Base-by-base conservation (phyloP, 37 sponge, comb jelly and placozoan species). In the Dysidea cf. avara region DNA sequence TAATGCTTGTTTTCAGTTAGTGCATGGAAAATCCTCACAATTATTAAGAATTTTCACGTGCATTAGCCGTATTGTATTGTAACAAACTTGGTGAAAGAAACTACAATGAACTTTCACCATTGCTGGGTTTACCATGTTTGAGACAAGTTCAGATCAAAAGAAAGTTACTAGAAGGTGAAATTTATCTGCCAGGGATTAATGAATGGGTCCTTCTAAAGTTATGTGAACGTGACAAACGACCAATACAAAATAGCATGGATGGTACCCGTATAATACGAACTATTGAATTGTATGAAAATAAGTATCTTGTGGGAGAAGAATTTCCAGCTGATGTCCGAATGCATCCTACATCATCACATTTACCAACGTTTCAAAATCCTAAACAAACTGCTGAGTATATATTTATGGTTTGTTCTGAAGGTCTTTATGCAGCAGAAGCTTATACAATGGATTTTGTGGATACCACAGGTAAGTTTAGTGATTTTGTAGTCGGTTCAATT, bases 21-120 rank as follows among this genome's bases (percentile, higher is more conserved):
- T 12, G 24, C 14, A 11, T 58, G 60, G 60, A 9, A 58, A 18
- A 21, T 18, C n/a, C 60, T 28, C 29, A 11, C 60, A 25, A 7
- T 14, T 58, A 14, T 18, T 58, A 14, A 11, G 25, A 28, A 58
- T 28, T 11, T 14, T 58, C 73, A 22, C 37, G 73, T 29, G 32
- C 55, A 3, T 43, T 72, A 14, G 60, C 73, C 18, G 34, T 72
- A 38, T 26, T 72, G 7, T 56, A 36, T 13, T 35, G 59, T 39
- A 72, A 72, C 39, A 2, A n/a, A n/a, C 30, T 71, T 21, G 72
- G 72, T 5, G 72, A 71, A 39, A 71, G 57, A 43, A 57, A 57
- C 43, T 55, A 56, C 35, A 34, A 58, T 11, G 57, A 58, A n/a
- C 13, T 32, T 56, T 58, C 73, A 52, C 72, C 72, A 16, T 55